Conservation (phyloP, 2,888 invertebrate species). For the Hybos culiciformis region DNA sequence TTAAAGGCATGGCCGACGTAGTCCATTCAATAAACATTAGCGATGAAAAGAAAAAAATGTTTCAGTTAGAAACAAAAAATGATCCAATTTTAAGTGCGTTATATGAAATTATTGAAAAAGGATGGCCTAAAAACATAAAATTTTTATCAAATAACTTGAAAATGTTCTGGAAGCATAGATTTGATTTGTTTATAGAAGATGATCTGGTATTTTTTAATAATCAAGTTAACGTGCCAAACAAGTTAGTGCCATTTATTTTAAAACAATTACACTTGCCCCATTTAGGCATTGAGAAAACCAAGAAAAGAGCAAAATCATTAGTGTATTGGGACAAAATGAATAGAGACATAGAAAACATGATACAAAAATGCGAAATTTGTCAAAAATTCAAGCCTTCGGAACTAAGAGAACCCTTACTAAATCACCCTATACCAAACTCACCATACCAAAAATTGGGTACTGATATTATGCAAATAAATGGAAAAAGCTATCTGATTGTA, state of each 20-base stretch:
- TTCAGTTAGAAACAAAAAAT: slow-evolving; percentile 3
- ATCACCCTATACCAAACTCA: no score
- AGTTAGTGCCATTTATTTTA: background rate
- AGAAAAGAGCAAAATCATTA: no score
- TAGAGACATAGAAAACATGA: no score
- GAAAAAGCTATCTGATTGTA: no score
- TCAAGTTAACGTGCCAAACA: background rate
- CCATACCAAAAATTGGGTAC: slow-evolving; percentile 6
- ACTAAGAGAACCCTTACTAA: no score
- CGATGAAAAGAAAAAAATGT: slow-evolving; percentile 6
- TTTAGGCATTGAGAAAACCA: no score
- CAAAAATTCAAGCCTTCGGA: no score
- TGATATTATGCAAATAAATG: slow-evolving; percentile 4
- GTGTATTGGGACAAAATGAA: no score
- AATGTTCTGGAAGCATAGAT: no score
- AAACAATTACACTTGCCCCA: no score
- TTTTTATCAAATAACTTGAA: background rate
- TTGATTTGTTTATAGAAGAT: background rate
- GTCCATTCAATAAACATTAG: slow-evolving; percentile 8
- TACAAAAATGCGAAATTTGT: no score
- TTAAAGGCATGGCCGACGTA: no score
- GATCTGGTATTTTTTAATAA: slow-evolving; percentile 3
- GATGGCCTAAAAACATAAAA: slow-evolving; percentile 3
- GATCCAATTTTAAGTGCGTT: background rate
- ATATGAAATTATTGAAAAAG: background rate